Conservation (phyloP, 1,140 invertebrate species). For the Temnothorax nylanderi region DNA sequence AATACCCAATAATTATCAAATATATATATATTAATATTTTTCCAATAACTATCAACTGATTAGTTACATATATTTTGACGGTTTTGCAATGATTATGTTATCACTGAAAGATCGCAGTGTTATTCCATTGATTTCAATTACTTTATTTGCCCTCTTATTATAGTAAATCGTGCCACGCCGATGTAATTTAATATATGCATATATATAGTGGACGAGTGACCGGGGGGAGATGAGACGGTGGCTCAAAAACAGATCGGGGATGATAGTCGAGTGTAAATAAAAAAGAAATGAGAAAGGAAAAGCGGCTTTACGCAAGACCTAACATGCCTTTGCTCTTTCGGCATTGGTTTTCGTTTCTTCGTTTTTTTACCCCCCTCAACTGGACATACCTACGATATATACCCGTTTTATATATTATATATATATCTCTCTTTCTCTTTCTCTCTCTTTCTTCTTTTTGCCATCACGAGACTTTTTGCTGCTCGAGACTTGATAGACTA, state of each 20-base stretch:
- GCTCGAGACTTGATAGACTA: constrained; percentile 62
- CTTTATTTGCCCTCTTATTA: not conserved
- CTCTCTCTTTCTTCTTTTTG: constrained; percentile 49
- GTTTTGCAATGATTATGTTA: not conserved
- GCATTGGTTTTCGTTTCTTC: constrained; percentile 68
- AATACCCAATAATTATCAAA: no score
- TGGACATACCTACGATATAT: constrained; percentile 57
- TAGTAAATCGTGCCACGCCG: not conserved
- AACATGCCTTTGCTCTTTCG: constrained; percentile 65
- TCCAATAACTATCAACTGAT: not conserved
- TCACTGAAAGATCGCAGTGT: not conserved
- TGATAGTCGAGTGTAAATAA: constrained; percentile 45
- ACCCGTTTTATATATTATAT: constrained; percentile 27
- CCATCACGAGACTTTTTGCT: constrained; percentile 57
- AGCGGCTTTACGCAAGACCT: constrained; percentile 50
- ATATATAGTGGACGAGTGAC: constrained; percentile 45
- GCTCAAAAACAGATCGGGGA: constrained; percentile 45
- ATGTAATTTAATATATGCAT: constrained; percentile 41
- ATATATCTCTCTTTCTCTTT: not conserved
- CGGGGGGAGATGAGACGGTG: constrained; percentile 63
- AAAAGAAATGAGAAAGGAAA: constrained; percentile 35
- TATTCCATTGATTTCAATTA: not conserved
- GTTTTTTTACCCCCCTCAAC: constrained; percentile 52
- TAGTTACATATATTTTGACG: not conserved
- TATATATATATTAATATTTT: no score